phyloP scores from a whole-genome alignment of 2,797 vertebrate species.

The Mormyrus proboscirostris region DNA sequence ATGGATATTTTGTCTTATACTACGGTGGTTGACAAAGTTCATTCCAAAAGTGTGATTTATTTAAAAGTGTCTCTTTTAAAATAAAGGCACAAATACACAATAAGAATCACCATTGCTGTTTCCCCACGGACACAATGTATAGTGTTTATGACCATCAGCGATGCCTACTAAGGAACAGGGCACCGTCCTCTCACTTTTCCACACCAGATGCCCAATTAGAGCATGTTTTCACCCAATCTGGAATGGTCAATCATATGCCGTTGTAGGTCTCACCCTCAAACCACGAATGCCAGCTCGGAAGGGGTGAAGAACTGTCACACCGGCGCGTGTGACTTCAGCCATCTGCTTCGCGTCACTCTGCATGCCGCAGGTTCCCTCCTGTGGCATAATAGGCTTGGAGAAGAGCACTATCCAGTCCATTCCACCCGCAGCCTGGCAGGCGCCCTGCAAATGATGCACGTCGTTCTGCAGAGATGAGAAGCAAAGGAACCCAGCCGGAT shows the following conservation, averaged over 20 bases:
- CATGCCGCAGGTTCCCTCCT: not conserved
- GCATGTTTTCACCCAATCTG: not conserved
- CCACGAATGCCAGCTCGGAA: slow-evolving; percentile 9
- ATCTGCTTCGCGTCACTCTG: not conserved
- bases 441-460: not conserved
- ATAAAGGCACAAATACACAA: not conserved
- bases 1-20: not conserved
- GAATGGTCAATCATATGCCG: not conserved
- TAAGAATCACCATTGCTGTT: not conserved
- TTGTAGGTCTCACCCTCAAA: slow-evolving; percentile 1
- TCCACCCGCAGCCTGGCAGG: not conserved
- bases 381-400: not conserved
- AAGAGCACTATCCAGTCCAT: not conserved
- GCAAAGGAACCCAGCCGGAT: not conserved
- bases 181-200: not conserved
- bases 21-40: not conserved
- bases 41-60: not conserved
- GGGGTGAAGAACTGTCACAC: slow-evolving; percentile 5
- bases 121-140: not conserved
- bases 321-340: not conserved
- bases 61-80: not conserved
- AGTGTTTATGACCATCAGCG: not conserved
- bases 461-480: not conserved
- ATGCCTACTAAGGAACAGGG: not conserved
- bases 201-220: slow-evolving; percentile 7